phyloP scores from a whole-genome alignment of 92 coral and sea anemone species.

The Porites divaricata region DNA sequence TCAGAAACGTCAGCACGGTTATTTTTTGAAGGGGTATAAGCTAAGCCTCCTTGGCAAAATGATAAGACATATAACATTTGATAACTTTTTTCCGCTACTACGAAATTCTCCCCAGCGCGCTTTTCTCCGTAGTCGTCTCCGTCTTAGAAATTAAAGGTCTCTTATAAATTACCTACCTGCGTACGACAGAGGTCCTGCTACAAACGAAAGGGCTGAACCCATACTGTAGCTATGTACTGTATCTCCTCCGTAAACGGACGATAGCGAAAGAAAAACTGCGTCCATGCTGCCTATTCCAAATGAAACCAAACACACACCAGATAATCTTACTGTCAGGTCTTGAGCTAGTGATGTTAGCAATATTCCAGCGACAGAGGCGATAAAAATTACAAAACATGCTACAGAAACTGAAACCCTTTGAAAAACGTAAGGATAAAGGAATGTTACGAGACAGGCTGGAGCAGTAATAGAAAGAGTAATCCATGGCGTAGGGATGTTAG shows the following conservation, averaged over 20 bases:
- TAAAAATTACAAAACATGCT: constrained; percentile 3
- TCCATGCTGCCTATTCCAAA: constrained; percentile 18
- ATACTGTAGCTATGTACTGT: background rate
- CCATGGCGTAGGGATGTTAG: constrained; percentile 6
- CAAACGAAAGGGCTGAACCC: background rate
- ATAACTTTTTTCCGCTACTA: too few relatives aligned
- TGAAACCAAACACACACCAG: constrained; percentile 23
- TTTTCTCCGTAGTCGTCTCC: too few relatives aligned
- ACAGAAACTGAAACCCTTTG: constrained; percentile 5
- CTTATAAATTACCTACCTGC: background rate
- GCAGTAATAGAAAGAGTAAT: constrained; percentile 9
- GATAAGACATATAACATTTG: too few relatives aligned
- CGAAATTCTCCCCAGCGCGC: too few relatives aligned
- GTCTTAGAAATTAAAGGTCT: too few relatives aligned
- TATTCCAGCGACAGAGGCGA: background rate
- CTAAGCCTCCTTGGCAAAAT: too few relatives aligned
- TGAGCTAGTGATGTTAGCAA: background rate
- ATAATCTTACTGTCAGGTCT: background rate
- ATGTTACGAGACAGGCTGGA: background rate
- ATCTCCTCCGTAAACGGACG: constrained; percentile 4
- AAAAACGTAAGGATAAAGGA: background rate
- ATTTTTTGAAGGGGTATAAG: too few relatives aligned
- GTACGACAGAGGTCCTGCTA: background rate
- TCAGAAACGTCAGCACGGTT: too few relatives aligned
- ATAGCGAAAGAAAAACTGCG: background rate